These are phyloP conservation scores for Leistus spinibarbis DNA, from an alignment of 2,888 invertebrate species.

Conservation along the genomic window DNA sequence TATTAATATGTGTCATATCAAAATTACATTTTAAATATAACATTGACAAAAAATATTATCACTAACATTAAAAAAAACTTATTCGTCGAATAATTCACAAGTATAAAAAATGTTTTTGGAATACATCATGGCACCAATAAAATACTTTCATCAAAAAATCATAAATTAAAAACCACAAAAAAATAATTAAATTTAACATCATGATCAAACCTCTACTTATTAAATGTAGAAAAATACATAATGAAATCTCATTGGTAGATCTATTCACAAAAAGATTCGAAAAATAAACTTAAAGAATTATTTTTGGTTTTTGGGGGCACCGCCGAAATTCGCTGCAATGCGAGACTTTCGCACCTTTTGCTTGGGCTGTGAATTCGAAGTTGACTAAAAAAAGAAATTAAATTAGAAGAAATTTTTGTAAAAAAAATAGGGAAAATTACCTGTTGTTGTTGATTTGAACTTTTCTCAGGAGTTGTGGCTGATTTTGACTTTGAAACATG, in stretches of 20 bases:
- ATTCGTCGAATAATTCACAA: not conserved
- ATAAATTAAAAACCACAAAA: conserved; percentile 2
- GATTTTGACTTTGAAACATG: not conserved
- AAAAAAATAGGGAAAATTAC: not conserved
- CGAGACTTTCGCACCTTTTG: conserved; percentile 48
- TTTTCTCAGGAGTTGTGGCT: conserved; percentile 4
- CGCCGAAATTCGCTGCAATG: conserved; percentile 52
- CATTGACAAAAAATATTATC: not conserved
- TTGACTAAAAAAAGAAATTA: conserved; percentile 9
- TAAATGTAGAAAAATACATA: conserved; percentile 25
- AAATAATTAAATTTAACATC: not conserved
- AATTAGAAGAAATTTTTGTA: not conserved
- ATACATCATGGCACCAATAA: conserved; percentile 23
- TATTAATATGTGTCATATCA: not conserved
- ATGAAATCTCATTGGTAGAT: conserved; percentile 8
- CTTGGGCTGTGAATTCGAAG: conserved; percentile 16
- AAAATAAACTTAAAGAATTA: not conserved
- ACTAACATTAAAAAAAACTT: conserved; percentile 3
- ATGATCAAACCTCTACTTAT: not conserved
- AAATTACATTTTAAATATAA: not conserved
- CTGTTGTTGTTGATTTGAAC: conserved; percentile 11
- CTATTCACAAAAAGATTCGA: conserved; percentile 8
- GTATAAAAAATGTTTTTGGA: conserved; percentile 2
- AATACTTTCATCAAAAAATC: not conserved
- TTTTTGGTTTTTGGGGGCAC: conserved; percentile 1